These are phyloP conservation scores for Galeopterus variegatus DNA, from an alignment of 2,113 vertebrate genomes.

Conservation along the genomic window DNA sequence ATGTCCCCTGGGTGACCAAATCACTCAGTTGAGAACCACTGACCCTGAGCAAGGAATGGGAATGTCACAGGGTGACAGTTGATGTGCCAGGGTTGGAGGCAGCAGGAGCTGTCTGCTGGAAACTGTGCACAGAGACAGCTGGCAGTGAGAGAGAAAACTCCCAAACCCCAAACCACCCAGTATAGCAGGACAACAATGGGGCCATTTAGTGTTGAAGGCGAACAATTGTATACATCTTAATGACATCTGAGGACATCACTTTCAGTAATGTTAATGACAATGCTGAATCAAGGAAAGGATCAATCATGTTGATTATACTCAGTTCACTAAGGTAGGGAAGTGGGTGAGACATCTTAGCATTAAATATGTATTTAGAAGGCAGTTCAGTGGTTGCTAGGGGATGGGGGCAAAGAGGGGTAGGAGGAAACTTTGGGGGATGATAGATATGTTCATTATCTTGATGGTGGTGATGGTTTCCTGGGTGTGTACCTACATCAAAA, in stretches of 20 bases:
- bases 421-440: not conserved
- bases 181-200: not conserved
- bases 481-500: not conserved
- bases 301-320: not conserved
- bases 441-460: not conserved
- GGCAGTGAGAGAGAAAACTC: not conserved
- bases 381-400: not conserved
- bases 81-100: not conserved
- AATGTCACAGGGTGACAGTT: not conserved
- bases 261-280: not conserved
- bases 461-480: not conserved
- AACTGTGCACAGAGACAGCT: rapidly evolving
- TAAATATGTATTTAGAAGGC: not conserved
- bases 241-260: not conserved
- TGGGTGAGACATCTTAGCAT: not conserved
- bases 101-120: not conserved
- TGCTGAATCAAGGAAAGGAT: not conserved
- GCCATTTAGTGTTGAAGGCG: not conserved
- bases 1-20: not conserved
- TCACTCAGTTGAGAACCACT: not conserved
- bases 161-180: not conserved
- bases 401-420: rapidly evolving
- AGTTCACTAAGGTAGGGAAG: not conserved
- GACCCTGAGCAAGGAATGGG: not conserved
- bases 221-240: not conserved